phyloP scores from a whole-genome alignment of 2,888 invertebrate species.

The Palloptera scutellata region DNA sequence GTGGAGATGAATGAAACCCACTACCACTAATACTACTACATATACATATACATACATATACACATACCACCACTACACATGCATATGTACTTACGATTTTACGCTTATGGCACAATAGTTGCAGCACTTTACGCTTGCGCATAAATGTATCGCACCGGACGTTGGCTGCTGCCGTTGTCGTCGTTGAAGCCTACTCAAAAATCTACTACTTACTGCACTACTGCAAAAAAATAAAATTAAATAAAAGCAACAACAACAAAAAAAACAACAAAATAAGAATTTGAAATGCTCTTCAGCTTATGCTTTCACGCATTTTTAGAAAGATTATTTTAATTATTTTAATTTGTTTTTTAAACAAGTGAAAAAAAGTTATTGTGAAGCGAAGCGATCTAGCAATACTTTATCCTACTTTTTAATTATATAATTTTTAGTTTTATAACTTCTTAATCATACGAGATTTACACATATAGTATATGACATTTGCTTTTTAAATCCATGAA shows the following conservation, averaged over 20 bases:
- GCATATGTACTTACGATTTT: not conserved
- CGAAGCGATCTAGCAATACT: no score
- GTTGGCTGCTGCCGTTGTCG: slow-evolving; percentile 13
- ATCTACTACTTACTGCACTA: slow-evolving; percentile 7
- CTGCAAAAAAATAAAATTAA: not conserved
- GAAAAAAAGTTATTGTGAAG: not conserved
- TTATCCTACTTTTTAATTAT: no score
- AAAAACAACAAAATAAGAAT: slow-evolving; percentile 4
- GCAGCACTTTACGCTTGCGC: not conserved
- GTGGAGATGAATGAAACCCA: slow-evolving; percentile 21
- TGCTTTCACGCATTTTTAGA: slow-evolving; percentile 5
- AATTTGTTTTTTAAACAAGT: not conserved
- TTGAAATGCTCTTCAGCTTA: not conserved
- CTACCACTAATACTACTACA: no score
- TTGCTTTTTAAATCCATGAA: slow-evolving; percentile 8
- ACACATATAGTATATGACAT: slow-evolving; percentile 25
- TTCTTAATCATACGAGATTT: no score
- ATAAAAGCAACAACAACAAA: no score
- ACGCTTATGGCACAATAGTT: not conserved
- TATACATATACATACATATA: not conserved
- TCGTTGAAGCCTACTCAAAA: slow-evolving; percentile 24
- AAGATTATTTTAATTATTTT: not conserved
- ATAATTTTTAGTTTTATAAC: no score
- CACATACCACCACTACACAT: no score
- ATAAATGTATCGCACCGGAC: slow-evolving; percentile 21